Evolutionary conservation across 2,888 invertebrate species (phyloP), one percentile per base, ranked within the genome.

Genomic region (Chalcis sispes): DNA sequence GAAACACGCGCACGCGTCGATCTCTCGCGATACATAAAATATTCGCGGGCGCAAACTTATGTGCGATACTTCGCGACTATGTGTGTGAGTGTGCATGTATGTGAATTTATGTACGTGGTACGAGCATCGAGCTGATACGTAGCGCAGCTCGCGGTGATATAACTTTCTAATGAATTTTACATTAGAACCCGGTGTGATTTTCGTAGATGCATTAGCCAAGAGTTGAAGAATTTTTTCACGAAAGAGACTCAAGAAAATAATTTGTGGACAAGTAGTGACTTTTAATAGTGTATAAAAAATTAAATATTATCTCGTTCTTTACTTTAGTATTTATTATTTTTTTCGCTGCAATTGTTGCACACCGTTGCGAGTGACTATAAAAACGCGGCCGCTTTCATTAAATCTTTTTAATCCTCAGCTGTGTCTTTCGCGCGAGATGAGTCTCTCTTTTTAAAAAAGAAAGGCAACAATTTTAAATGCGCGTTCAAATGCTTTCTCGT

Each of bases 111-210:
- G n/a, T n/a, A 80, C 82, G 82, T 81, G 79, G 82, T 81, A 25
- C n/a, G 67, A 84, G 83, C 82, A 83, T 83, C 80, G 82, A 83
- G 81, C 82, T n/a, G 83, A 81, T 80, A 80, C 50, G n/a, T n/a
- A 65, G 78, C 79, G 78, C 74, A 79, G 83, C 83, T 84, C 83
- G 83, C 81, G 81, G 85, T 86, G 86, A 87, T 86, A 87, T 83
- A 85, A 85, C 83, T 85, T 86, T 83, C 83, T 84, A 85, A 84
- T 73, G 77, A 77, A 77, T 77, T 77, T 77, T 70, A 59, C 61
- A 77, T 80, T 78, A 80, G 59, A 52, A 64, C n/a, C n/a, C 72
- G 36, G 69, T 54, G 72, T 73, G 69, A 72, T 77, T 77, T 69
- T 69, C n/a, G n/a, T n/a, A 64, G 50, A 69, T 72, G 77, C 69